These are phyloP conservation scores for Rhagoletis pomonella DNA, from an alignment of 1,140 invertebrate genomes.

Conservation along the genomic window DNA sequence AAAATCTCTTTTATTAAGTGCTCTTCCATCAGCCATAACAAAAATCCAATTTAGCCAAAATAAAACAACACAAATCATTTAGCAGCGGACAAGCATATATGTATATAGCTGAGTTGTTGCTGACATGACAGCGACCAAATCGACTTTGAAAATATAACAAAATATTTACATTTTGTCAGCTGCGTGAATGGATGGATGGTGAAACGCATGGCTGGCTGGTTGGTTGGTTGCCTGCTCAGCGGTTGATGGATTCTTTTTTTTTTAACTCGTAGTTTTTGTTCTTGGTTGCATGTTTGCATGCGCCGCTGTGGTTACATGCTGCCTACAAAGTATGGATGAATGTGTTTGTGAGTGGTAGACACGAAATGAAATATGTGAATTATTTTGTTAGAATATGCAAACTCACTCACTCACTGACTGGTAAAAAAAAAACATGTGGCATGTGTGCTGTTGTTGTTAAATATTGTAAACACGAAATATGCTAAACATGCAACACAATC, in stretches of 20 bases:
- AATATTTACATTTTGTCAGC: conserved; percentile 37
- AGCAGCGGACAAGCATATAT: background rate
- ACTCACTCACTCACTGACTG: no score
- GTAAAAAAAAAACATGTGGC: no score
- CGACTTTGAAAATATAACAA: conserved; percentile 40
- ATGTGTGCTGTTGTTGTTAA: background rate
- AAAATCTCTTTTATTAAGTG: background rate
- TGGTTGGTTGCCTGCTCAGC: background rate
- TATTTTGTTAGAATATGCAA: background rate
- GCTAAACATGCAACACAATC: conserved; percentile 44
- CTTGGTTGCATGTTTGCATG: background rate
- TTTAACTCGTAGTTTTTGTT: background rate
- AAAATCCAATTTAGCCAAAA: background rate
- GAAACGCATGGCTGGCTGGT: background rate
- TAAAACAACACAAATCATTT: conserved; percentile 29
- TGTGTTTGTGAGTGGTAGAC: background rate
- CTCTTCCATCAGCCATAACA: background rate
- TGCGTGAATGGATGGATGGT: background rate
- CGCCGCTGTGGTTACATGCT: background rate
- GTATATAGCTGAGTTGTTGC: background rate
- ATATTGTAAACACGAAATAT: background rate
- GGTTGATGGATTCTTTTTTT: no score
- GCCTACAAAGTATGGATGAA: background rate
- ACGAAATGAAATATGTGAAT: conserved; percentile 2
- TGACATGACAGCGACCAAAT: conserved; percentile 25